Evolutionary conservation across 2,797 vertebrate genomes (phyloP).

Genomic region (Muscicapa striata): DNA sequence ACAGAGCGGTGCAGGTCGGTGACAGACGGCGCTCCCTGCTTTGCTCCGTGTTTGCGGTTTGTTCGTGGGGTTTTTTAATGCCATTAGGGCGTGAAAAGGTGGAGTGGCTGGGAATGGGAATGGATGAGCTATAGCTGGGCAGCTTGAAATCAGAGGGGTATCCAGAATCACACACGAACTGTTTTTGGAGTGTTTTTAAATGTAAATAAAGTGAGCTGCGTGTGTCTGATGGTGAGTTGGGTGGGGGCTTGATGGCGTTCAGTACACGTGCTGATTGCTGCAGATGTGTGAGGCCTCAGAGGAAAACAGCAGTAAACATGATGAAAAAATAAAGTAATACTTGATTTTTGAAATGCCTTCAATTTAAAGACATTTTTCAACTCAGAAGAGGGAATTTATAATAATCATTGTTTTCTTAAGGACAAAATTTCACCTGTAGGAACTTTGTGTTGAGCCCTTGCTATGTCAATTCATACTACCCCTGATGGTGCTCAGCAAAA

Average conservation of each 20-base stretch:
- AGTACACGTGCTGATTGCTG: background rate
- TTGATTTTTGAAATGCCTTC: background rate
- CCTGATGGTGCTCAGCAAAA: background rate
- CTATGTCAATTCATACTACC: background rate
- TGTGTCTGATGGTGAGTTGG: background rate
- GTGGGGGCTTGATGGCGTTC: background rate
- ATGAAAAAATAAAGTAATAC: background rate
- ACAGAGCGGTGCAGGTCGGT: fast-evolving
- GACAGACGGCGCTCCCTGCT: fast-evolving
- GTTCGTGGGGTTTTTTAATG: fast-evolving
- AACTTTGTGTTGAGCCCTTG: background rate
- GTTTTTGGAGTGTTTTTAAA: fast-evolving
- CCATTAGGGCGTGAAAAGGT: fast-evolving
- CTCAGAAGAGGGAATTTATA: background rate
- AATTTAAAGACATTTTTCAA: background rate
- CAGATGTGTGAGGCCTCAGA: background rate
- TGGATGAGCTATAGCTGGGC: background rate
- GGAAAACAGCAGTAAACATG: background rate
- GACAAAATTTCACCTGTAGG: background rate
- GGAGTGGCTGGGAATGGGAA: fast-evolving
- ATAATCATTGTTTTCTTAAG: background rate
- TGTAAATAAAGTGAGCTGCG: background rate
- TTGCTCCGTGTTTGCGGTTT: fast-evolving
- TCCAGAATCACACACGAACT: fast-evolving
- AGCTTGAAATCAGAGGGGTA: fast-evolving